Base-by-base conservation (phyloP, 2,888 invertebrate genomes). In the Gymnocheta viridis region DNA sequence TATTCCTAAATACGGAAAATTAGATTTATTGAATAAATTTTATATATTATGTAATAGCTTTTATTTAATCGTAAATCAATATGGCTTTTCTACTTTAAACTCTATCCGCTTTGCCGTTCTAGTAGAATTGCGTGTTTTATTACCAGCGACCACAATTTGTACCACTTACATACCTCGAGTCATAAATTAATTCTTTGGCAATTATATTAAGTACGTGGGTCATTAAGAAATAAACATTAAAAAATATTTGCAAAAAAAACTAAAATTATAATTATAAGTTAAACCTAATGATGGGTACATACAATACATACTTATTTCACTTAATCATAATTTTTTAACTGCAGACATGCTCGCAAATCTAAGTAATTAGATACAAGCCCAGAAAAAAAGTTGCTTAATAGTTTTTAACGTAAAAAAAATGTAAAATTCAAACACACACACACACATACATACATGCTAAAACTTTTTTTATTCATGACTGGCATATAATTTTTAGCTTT, bases 151-250 rank as follows among this genome's bases (percentile, higher is more conserved):
- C 19, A 44, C 17, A n/a, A 44, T 44, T 44, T 44, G n/a, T 17
- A 44, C n/a, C 17, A n/a, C 35, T 72, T 64, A n/a, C 35, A 64
- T 64, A 27, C 27, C 32, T 64, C 10, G 22, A 19, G 72, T 17
- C n/a, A 69, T 62, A 74, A 74, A 74, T 81, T 69, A 54, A 74
- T 81, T 74, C 44, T 81, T 81, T 69, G 74, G 62, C 67, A 54
- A 69, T 81, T 74, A 60, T 32, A 81, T 72, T 27, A 72, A 72
- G 47, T 56, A 72, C 19, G 32, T 44, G 24, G 17, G 32, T 35
- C 76, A 56, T 47, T 66, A 66, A 44, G 7, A 14, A 56, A 51
- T 62, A 32, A 64, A 64, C 14, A 51, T 22, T 12, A 22, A 73
- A 51, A 29, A 32, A 54, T 27, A 29, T 49, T 4, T 9, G 4